These are phyloP conservation scores for Odontomyia ornata DNA, from an alignment of 2,888 invertebrate species.

Conservation along the genomic window DNA sequence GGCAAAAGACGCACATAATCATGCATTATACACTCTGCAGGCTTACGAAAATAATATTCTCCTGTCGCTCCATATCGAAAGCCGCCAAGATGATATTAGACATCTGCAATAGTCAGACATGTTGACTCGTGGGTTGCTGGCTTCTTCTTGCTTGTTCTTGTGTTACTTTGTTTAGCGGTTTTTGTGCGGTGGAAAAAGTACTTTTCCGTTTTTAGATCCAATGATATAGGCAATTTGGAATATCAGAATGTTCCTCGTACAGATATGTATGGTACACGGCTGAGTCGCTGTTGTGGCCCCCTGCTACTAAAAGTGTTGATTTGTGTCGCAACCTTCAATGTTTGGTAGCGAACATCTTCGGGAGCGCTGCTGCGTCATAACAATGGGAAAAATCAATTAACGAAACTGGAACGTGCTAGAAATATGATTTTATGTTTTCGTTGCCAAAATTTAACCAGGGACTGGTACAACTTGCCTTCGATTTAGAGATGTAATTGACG, in stretches of 20 bases:
- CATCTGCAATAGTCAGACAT: constrained; percentile 4
- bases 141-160: neutral
- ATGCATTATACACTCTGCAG: neutral
- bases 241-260: neutral
- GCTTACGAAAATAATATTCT: constrained; percentile 3
- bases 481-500: neutral
- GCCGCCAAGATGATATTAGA: constrained; percentile 2
- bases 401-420: constrained; percentile 6
- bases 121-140: neutral
- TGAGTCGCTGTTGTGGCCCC: neutral
- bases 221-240: constrained; percentile 6
- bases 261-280: neutral
- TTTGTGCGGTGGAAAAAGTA: neutral
- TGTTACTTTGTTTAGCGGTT: no score
- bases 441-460: no score
- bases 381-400: neutral
- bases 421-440: constrained; percentile 22
- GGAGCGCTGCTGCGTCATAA: neutral
- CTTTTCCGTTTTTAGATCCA: constrained; percentile 15
- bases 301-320: neutral
- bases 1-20: neutral
- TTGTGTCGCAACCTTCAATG: constrained; percentile 11
- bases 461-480: no score
- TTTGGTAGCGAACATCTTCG: neutral
- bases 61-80: neutral